Percentiles rank a stretch among this genome's conserved stretches.
Conservation (phyloP, 1,140 invertebrate species). For the Drosophila sulfurigaster region DNA sequence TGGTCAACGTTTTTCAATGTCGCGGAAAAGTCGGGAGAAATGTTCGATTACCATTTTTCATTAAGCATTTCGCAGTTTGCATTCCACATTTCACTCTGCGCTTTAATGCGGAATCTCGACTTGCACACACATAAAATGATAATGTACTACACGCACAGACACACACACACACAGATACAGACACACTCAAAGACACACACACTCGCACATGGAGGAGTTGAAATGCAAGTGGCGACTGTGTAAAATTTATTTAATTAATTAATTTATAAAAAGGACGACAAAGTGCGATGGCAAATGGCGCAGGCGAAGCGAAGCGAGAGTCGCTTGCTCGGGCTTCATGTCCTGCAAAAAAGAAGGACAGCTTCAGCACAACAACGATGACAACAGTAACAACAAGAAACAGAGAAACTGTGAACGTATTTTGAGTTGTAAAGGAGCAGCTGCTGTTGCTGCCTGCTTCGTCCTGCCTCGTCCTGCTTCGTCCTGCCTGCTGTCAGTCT, state of each 20-base stretch:
- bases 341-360: constrained; percentile 27
- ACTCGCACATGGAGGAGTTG: background rate
- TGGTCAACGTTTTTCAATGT: background rate
- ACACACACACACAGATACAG: constrained; percentile 12
- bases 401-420: constrained; percentile 26
- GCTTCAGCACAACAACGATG: too few species aligned
- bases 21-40: background rate
- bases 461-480: background rate
- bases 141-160: constrained; percentile 38
- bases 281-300: constrained; percentile 57
- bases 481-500: constrained; percentile 62
- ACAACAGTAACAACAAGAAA: constrained; percentile 16
- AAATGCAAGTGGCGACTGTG: constrained; percentile 62
- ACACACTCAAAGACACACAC: constrained; percentile 26
- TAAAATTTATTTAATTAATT: constrained; percentile 81
- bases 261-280: constrained; percentile 78
- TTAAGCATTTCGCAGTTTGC: constrained; percentile 1
- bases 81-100: constrained; percentile 4
- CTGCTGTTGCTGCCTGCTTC: constrained; percentile 13
- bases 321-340: constrained; percentile 5
- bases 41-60: background rate
- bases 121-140: constrained; percentile 38
- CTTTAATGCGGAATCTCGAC: constrained; percentile 8
- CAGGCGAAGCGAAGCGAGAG: background rate
- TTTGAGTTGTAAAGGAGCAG: constrained; percentile 35